Percentiles rank a stretch among this genome's conserved stretches.
Conservation (phyloP, 2,888 invertebrate genomes). For the Creontiades dilutus region DNA sequence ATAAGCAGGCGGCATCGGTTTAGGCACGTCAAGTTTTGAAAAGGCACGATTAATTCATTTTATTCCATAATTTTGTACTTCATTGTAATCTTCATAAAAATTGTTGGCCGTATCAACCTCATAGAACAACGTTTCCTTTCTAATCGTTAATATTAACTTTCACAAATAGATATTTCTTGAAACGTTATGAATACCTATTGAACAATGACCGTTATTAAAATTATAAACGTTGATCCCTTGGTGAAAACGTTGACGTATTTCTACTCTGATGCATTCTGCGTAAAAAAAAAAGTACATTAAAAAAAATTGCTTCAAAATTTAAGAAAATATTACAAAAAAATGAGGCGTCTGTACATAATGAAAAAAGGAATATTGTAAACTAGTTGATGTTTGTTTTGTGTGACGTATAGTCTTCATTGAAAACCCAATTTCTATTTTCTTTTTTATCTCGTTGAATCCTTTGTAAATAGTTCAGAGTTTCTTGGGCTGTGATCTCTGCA, state of each 20-base stretch:
- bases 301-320: conserved; percentile 73
- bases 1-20: conserved; percentile 37
- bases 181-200: too few relatives aligned
- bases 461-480: conserved; percentile 76
- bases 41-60: too few relatives aligned
- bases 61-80: too few relatives aligned
- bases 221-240: too few relatives aligned
- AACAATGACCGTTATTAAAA: too few relatives aligned
- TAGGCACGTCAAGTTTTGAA: conserved; percentile 71
- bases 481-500: conserved; percentile 77
- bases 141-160: too few relatives aligned
- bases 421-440: conserved; percentile 75
- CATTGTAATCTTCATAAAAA: too few relatives aligned
- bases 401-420: conserved; percentile 75
- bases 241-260: conserved; percentile 11
- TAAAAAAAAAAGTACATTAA: conserved; percentile 70
- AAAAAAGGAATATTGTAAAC: conserved; percentile 71
- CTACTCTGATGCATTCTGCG: conserved; percentile 60
- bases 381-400: conserved; percentile 76
- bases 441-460: conserved; percentile 76
- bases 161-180: too few relatives aligned
- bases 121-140: too few relatives aligned
- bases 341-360: conserved; percentile 73
- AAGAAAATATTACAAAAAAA: conserved; percentile 44
- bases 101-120: too few relatives aligned